Conservation (phyloP, 1,140 invertebrate genomes). For the Dendrolimus punctatus region DNA sequence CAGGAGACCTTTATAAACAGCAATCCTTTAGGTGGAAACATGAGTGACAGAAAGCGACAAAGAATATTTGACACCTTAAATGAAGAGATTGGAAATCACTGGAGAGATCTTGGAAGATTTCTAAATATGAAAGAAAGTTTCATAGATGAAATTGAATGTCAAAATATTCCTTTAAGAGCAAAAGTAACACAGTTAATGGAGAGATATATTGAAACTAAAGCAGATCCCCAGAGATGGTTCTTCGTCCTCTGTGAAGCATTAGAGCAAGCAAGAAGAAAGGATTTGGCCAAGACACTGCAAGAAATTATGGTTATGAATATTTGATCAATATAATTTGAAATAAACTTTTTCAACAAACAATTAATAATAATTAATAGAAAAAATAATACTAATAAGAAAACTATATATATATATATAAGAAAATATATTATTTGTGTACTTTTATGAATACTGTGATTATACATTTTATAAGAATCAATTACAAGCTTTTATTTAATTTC, state of each 20-base stretch:
- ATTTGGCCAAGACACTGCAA: slow-evolving; percentile 36
- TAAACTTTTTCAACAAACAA: background rate
- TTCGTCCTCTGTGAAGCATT: slow-evolving; percentile 47
- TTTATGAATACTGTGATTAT: too few relatives aligned
- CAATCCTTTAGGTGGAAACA: slow-evolving; percentile 18
- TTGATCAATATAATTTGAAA: slow-evolving; percentile 6
- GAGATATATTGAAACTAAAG: slow-evolving; percentile 27
- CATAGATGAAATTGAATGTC: slow-evolving; percentile 67
- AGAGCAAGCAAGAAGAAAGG: slow-evolving; percentile 44
- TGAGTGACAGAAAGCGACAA: slow-evolving; percentile 34
- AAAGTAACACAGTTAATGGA: slow-evolving; percentile 40
- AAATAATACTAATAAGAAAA: too few relatives aligned
- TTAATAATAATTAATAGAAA: too few relatives aligned
- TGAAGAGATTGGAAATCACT: slow-evolving; percentile 67
- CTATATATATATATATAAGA: too few relatives aligned
- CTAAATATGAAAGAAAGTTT: slow-evolving; percentile 66
- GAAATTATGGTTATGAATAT: slow-evolving; percentile 51
- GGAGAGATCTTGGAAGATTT: slow-evolving; percentile 71
- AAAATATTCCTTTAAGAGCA: slow-evolving; percentile 17
- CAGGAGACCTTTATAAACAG: slow-evolving; percentile 16
- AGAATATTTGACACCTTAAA: slow-evolving; percentile 41
- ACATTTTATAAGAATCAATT: too few relatives aligned
- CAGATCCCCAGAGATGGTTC: slow-evolving; percentile 53
- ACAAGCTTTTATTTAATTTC: too few relatives aligned
- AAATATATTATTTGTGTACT: too few relatives aligned